Evolutionary conservation across 2,113 vertebrate genomes (phyloP), one percentile per base, ranked within the genome.

Genomic region (Cettia cetti): DNA sequence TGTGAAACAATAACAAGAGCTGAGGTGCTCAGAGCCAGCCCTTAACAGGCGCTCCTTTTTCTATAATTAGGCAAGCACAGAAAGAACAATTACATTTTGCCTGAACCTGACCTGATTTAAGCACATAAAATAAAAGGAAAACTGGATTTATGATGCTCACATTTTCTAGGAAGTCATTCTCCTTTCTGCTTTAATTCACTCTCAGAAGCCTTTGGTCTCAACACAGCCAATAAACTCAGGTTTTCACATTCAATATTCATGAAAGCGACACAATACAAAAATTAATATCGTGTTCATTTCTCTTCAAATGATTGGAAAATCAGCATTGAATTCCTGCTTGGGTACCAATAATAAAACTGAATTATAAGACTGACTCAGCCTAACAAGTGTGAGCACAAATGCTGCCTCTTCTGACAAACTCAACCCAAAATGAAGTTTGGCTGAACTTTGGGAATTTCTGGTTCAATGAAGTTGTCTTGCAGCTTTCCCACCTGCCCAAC

Each of bases 61-160:
- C 72, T 66, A 11, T 66, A 70, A 78, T 81, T 84, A 89, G 60
- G 30, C 30, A 91, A 81, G 52, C 45, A 59, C 68, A 83, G 72
- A 54, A 86, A 91, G 22, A 89, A 72, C 71, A 95, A 85, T 61
- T 69, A 24, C 7, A 35, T 70, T 70, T 74, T 83, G 33, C 54
- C 69, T 81, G 68, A 89, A 65, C 33, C 89, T 66, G 68, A 74
- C 72, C 77, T 54, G 50, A 54, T 74, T 81, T 53, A 77, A 83
- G 31, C 53, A 37, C 18, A 23, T 15, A 23, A 27, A 65, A 30
- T 33, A 16, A 30, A 37, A 24, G 13, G 21, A 50, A 66, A 63
- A 17, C n/a, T 39, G 83, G 59, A 89, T 81, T 92, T 63, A 45
- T 26, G 72, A 75, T 19, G 31, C 24, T 65, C 64, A 13, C 10